Evolutionary conservation across 2,888 invertebrate genomes (phyloP), one percentile per base, ranked within the genome.

Genomic region (Ochlodes sylvanus): DNA sequence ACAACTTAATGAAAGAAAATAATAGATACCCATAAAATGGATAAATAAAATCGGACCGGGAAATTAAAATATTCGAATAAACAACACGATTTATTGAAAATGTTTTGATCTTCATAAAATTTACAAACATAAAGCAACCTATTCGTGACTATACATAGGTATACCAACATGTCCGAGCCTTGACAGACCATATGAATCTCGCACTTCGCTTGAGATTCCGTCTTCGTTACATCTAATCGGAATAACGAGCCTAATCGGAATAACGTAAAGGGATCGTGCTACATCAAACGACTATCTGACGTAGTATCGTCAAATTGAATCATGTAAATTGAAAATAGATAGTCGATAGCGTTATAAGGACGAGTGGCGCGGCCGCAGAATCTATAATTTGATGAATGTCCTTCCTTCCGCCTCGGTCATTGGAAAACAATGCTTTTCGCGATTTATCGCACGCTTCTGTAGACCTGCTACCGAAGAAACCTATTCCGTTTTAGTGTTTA

Each of bases 401-500:
- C 55, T 27, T 55, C 34, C 55, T 55, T 55, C 15, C 55, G 34
- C 10, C 10, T 17, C 32, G 34, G 21, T 34, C 55, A 55, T 55
- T 55, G 32, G 55, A 55, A 55, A 55, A 55, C 55, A 55, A 55
- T 55, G 34, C 15, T 15, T 54, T n/a, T 21, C 52, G 52, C 52
- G 21, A 58, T 67, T 61, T 67, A 61, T 61, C 12, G 19, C 21
- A 21, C 12, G 44, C 65, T 65, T 27, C 58, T 7, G 67, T 21
- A 32, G 54, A 12, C 34, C 60, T 19, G 61, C 54, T 62, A 21
- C 55, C 55, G 67, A 17, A 32, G 55, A 44, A 47, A 67, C 61
- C 61, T 62, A 63, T 67, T 67, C 27, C 57, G 82, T 83, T 84
- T 52, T 80, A 82, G 82, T 84, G 83, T 88, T 92, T 90, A 76